Evolutionary conservation across 2,113 vertebrate genomes (phyloP), one percentile per base, ranked within the genome.

Genomic region (Puffinus mauretanicus): DNA sequence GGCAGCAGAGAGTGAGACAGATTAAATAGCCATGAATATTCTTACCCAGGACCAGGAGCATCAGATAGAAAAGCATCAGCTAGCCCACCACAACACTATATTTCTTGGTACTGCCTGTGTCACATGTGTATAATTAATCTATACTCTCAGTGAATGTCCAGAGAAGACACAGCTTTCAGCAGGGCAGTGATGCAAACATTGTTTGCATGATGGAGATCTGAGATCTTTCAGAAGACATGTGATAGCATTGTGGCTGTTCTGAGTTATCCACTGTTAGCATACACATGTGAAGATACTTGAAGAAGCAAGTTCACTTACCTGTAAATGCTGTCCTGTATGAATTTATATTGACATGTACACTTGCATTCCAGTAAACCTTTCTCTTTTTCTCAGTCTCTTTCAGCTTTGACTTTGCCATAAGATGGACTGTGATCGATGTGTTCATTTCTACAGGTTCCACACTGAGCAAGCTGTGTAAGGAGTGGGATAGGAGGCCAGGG

Each of bases 141-240:
- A 3, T 19, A 6, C 5, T 32, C 11, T 54, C 24, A 49, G 21
- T 1, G 1, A 82, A 52, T 1, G 2, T 51, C 49, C 42, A 40
- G 24, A 58, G 22, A 52, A 47, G 27, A 67, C 6, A 32, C 8
- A 54, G 25, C 4, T 93, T 78, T 83, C 58, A 54, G 5, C 38
- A 47, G 3, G 13, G 9, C 30, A 54, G 34, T 72, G 52, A 11
- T 60, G 25, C 6, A 72, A 54, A 42, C 11, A 16, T 10, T 34
- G 25, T 69, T 58, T 36, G 16, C 10, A 22, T 46, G 12, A 34
- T 27, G 29, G 44, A 78, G 18, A 57, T 34, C 15, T 40, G 42
- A 80, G 34, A 34, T 54, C 16, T 20, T 47, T 80, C 71, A 61
- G 57, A 75, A 51, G 38, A 34, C 2, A 3, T 15, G 11, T 46